A percentile compares a stretch with the other conserved stretches of the same genome.
phyloP scores from a whole-genome alignment of 2,113 vertebrate genomes.

The Periophthalmus modestus region DNA sequence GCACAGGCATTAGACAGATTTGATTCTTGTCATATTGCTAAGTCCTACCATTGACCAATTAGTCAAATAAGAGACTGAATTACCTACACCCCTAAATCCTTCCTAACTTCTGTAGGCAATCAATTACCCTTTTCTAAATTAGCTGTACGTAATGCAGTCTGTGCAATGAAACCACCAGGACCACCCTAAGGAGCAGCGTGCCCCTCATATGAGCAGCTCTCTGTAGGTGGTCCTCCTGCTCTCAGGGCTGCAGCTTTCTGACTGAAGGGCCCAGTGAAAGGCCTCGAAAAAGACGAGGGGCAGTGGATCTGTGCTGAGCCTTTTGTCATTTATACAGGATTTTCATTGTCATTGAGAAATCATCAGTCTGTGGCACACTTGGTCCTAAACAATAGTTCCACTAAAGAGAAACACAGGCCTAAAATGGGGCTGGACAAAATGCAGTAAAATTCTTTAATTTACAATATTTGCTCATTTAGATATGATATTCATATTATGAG shows the following conservation, averaged over 20 bases:
- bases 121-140: too few species aligned
- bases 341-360: conserved; percentile 82
- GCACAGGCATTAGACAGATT: too few species aligned
- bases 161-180: conserved; percentile 1
- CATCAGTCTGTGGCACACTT: conserved; percentile 61
- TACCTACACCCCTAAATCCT: too few species aligned
- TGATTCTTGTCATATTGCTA: too few species aligned
- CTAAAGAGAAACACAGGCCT: too few species aligned
- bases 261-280: conserved; percentile 53
- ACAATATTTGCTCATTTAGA: too few species aligned
- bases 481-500: too few species aligned
- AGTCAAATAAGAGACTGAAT: too few species aligned
- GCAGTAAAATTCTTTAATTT: too few species aligned
- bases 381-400: conserved; percentile 15
- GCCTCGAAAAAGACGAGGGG: conserved; percentile 39
- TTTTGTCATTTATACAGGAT: conserved; percentile 78
- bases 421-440: neutral
- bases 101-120: too few species aligned
- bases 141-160: too few species aligned
- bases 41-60: too few species aligned
- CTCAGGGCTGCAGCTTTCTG: conserved; percentile 69
- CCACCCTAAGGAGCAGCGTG: conserved; percentile 76
- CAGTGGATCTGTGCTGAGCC: conserved; percentile 82
- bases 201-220: conserved; percentile 55
- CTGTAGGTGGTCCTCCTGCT: conserved; percentile 82